Conservation (phyloP, 2,888 invertebrate genomes). For the Ariolimax columbianus region DNA sequence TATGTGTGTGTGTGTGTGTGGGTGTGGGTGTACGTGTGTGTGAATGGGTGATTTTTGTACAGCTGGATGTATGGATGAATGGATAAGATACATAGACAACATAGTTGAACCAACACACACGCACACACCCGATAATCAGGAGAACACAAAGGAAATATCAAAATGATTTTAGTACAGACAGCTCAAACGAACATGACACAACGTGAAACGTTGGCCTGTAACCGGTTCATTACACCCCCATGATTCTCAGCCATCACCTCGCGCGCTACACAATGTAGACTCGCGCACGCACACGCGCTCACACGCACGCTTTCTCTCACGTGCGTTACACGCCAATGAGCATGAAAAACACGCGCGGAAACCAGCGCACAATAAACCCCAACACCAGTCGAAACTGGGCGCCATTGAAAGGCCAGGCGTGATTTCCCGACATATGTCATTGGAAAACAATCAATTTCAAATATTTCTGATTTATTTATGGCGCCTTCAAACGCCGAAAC, state of each 20-base stretch:
- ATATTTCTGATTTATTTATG: slow-evolving; percentile 3
- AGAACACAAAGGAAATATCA: slow-evolving; percentile 1
- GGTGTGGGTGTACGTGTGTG: no score
- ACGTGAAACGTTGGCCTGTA: not conserved
- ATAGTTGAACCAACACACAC: no score
- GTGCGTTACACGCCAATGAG: slow-evolving; percentile 23
- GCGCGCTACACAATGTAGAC: not conserved
- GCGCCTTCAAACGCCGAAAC: no score
- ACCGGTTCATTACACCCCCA: not conserved
- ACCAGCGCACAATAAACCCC: not conserved
- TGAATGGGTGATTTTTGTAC: no score
- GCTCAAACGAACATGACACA: not conserved
- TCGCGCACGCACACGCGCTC: slow-evolving; percentile 24
- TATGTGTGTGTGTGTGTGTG: no score
- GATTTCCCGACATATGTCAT: slow-evolving; percentile 28
- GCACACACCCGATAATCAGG: not conserved
- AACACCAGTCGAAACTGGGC: not conserved
- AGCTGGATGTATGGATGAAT: no score
- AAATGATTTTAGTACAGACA: slow-evolving; percentile 21
- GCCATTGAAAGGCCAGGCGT: not conserved
- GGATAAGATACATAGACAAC: no score
- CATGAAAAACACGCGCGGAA: slow-evolving; percentile 6
- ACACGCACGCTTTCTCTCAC: slow-evolving; percentile 42
- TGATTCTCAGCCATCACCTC: slow-evolving; percentile 8
- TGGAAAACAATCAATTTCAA: slow-evolving; percentile 16